Evolutionary conservation across 2,888 invertebrate genomes (phyloP), one percentile per base, ranked within the genome.

Genomic region (Troides aeacus): DNA sequence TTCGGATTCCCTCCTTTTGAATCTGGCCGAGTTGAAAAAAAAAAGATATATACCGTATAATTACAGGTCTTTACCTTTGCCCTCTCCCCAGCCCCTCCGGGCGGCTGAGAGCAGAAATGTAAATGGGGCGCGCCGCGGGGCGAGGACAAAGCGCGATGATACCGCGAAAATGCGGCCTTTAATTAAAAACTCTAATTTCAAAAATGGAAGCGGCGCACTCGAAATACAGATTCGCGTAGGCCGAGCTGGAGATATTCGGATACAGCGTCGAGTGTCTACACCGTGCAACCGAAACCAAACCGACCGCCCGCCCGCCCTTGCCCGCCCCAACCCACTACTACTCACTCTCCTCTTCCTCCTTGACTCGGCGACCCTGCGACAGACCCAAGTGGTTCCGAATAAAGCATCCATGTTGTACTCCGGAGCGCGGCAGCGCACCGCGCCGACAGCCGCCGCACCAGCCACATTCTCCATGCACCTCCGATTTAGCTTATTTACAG

Each of bases 161-260:
- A 78, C 79, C 78, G 75, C 74, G 76, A 74, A 75, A 77, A 74
- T 74, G 75, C 74, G 75, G 70, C 71, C 75, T 78, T 78, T 80
- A 80, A 80, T 81, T 80, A 81, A 79, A 78, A 79, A 78, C 78
- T 81, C 80, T 80, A 80, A 82, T 81, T 82, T 80, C 78, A 76
- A 78, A 78, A 77, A 68, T 70, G 66, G 70, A 67, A 67, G 66
- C 70, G 59, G 46, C 66, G 66, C 50, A 62, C 61, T 66, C 69
- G 62, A 65, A 65, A 70, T 66, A 46, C 66, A 66, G 50, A 66
- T 62, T 57, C 62, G 69, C 64, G 65, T 24, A 53, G 53, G 59
- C 61, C 57, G 61, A 59, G 59, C 59, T 62, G 70, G 66, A 70
- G 66, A 59, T 60, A 50, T 50, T 66, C 63, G 36, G 70, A 46